Percentiles rank a stretch among this genome's conserved stretches.
Evolutionary conservation across 2,888 invertebrate genomes (phyloP).

Genomic region (Cephus nigrinus): DNA sequence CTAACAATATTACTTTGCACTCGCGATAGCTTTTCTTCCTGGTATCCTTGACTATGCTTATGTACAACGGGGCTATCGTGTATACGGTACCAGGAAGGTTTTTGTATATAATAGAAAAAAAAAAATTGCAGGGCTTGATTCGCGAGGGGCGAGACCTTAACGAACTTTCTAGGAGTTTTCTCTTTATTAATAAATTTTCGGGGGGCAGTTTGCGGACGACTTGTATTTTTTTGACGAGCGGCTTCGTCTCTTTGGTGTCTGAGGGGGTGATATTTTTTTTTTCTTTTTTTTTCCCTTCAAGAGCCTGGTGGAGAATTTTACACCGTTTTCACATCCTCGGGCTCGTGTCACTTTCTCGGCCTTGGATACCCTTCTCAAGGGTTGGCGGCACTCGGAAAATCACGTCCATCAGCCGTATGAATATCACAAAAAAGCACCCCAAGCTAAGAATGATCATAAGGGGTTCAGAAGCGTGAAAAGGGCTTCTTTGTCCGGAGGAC

Average conservation of each 20-base stretch:
- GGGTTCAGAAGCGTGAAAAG: conserved; percentile 35
- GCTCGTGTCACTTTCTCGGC: not conserved
- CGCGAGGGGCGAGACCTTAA: too few relatives aligned
- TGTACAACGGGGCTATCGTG: too few relatives aligned
- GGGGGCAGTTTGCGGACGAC: too few relatives aligned
- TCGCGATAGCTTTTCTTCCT: conserved; percentile 34
- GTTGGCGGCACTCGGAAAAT: not conserved
- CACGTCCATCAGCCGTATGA: conserved; percentile 10
- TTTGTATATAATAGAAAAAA: too few relatives aligned
- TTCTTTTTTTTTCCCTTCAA: not conserved
- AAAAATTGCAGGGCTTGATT: too few relatives aligned
- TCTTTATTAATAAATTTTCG: too few relatives aligned
- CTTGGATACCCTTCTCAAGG: not conserved
- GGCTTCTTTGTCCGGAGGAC: conserved; percentile 31
- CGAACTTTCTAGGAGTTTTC: too few relatives aligned
- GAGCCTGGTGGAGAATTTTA: conserved; percentile 5
- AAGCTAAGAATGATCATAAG: conserved; percentile 35
- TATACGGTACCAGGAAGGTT: too few relatives aligned
- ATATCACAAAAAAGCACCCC: conserved; percentile 29
- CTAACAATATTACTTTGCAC: conserved; percentile 43
- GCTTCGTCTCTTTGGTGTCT: too few relatives aligned
- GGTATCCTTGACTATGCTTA: not conserved
- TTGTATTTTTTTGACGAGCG: too few relatives aligned
- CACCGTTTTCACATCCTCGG: too few relatives aligned
- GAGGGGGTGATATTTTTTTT: too few relatives aligned